A percentile compares a stretch with the other conserved stretches of the same genome.
Conservation (phyloP, 2,113 vertebrate genomes). For the Oncorhynchus keta region DNA sequence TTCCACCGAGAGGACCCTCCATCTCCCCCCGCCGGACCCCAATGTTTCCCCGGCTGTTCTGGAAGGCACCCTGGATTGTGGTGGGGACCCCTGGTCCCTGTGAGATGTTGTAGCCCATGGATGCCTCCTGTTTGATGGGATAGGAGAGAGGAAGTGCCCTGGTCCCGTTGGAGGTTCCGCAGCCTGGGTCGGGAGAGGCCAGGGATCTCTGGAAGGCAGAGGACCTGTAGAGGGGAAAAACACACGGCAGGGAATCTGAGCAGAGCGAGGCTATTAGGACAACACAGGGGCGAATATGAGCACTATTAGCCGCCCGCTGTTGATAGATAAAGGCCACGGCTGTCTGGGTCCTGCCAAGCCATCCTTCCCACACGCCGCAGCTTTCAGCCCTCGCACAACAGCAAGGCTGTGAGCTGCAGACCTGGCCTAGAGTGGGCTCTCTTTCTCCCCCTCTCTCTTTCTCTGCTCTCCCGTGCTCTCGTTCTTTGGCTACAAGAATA, state of each 20-base stretch:
- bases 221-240: constrained; percentile 47
- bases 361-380: constrained; percentile 44
- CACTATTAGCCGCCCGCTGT: constrained; percentile 44
- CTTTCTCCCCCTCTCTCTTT: too few relatives aligned
- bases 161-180: constrained; percentile 34
- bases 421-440: not conserved
- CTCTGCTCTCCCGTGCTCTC: too few relatives aligned
- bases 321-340: constrained; percentile 58
- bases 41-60: constrained; percentile 44
- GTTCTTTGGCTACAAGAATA: too few relatives aligned
- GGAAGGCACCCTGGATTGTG: constrained; percentile 66
- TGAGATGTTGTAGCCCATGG: constrained; percentile 76
- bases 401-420: constrained; percentile 25
- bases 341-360: constrained; percentile 35
- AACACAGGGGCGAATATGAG: constrained; percentile 54
- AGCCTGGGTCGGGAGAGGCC: constrained; percentile 68
- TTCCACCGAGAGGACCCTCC: constrained; percentile 26
- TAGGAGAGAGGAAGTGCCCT: constrained; percentile 64
- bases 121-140: constrained; percentile 89
- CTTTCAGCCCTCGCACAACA: constrained; percentile 19
- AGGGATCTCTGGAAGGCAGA: constrained; percentile 62
- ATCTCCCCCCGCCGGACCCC: constrained; percentile 48
- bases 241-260: constrained; percentile 52
- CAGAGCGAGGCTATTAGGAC: constrained; percentile 25
- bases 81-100: constrained; percentile 52